These are phyloP conservation scores for Beris morrisii DNA, from an alignment of 2,888 invertebrate genomes.

Conservation along the genomic window DNA sequence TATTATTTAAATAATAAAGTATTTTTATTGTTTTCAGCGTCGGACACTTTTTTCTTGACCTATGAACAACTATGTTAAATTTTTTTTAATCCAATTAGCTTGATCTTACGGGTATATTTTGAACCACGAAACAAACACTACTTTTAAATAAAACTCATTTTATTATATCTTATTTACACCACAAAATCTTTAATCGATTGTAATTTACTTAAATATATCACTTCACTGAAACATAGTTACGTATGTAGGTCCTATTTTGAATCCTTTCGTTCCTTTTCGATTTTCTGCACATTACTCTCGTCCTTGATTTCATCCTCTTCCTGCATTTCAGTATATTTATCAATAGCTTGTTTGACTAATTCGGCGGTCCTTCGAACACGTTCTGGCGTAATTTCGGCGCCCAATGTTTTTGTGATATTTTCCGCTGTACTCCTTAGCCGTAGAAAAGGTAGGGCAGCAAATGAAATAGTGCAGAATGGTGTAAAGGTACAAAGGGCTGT, in stretches of 20 bases:
- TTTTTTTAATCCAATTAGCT: no score
- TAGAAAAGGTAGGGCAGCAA: conserved; percentile 48
- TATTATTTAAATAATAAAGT: no score
- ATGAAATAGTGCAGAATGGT: conserved; percentile 60
- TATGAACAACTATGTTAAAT: no score
- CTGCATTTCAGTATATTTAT: conserved; percentile 58
- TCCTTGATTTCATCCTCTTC: conserved; percentile 29
- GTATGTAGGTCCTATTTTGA: neutral
- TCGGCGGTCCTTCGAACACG: conserved; percentile 59
- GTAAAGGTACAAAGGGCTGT: conserved; percentile 62
- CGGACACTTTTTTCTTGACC: no score
- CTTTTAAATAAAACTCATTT: no score
- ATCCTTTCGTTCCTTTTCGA: conserved; percentile 7
- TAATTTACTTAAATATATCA: neutral
- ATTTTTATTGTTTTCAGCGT: no score
- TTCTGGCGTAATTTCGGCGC: conserved; percentile 59
- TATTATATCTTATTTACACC: no score
- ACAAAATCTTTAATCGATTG: no score
- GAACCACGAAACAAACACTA: no score
- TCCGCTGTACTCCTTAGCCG: conserved; percentile 47
- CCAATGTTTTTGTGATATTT: conserved; percentile 49
- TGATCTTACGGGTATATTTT: no score
- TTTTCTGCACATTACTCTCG: conserved; percentile 16
- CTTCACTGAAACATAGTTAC: conserved; percentile 12
- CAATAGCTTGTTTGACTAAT: conserved; percentile 61